Conservation (phyloP, 2,888 invertebrate genomes). For the Prosopocoilus inquinatus region DNA sequence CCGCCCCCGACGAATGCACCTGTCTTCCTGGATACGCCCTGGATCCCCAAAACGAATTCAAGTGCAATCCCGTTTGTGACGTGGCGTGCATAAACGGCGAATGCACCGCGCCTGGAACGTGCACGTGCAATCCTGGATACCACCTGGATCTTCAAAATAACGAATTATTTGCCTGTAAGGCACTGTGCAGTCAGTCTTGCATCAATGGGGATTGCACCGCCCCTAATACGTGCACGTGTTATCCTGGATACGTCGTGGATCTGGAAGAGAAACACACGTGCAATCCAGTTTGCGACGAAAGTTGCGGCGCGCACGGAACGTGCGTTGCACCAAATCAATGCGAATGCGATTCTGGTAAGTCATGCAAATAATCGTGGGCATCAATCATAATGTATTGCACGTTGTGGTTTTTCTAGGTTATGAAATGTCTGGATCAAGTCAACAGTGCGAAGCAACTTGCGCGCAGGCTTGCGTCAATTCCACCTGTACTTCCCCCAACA, state of each 20-base stretch:
- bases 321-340: conserved; percentile 40
- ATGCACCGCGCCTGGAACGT: conserved; percentile 21
- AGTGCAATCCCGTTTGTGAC: conserved; percentile 20
- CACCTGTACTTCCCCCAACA: conserved; percentile 27
- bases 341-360: conserved; percentile 27
- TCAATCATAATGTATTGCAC: too few relatives aligned
- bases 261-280: conserved; percentile 16
- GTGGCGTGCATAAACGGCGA: conserved; percentile 21
- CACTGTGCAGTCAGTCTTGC: conserved; percentile 29
- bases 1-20: conserved; percentile 20
- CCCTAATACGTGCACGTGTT: conserved; percentile 4
- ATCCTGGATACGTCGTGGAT: conserved; percentile 8
- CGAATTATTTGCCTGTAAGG: neutral
- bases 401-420: conserved; percentile 6
- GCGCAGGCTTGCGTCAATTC: conserved; percentile 25
- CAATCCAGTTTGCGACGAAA: conserved; percentile 20
- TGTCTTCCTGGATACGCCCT: conserved; percentile 19
- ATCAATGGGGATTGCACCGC: conserved; percentile 5
- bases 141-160: neutral
- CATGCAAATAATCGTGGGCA: too few relatives aligned
- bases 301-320: conserved; percentile 39
- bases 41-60: conserved; percentile 7
- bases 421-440: conserved; percentile 8
- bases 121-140: conserved; percentile 21
- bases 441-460: conserved; percentile 29